Percentiles rank a stretch among this genome's conserved stretches.
phyloP scores from a whole-genome alignment of 2,797 vertebrate species.

The Typhlichthys eigenmanni region DNA sequence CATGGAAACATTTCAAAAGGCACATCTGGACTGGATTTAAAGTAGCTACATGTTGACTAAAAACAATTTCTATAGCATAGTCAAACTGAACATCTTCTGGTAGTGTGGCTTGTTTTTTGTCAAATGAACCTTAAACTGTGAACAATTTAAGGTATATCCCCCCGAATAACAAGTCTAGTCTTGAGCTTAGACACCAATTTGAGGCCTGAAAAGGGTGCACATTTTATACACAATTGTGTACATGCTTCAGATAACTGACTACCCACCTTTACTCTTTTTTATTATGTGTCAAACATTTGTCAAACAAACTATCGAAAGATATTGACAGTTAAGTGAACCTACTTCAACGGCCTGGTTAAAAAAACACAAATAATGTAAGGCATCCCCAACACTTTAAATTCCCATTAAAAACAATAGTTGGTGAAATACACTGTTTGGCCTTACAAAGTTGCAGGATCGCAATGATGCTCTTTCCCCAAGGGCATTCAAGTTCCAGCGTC shows the following conservation, averaged over 20 bases:
- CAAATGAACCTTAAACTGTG: slow-evolving; percentile 51
- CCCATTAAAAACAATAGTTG: slow-evolving; percentile 19
- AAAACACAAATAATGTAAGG: slow-evolving; percentile 1
- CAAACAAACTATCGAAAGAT: neutral
- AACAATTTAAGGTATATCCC: slow-evolving; percentile 40
- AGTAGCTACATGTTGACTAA: slow-evolving; percentile 62
- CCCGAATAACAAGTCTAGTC: slow-evolving; percentile 54
- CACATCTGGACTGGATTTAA: slow-evolving; percentile 70
- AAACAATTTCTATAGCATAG: slow-evolving; percentile 39
- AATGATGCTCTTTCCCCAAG: slow-evolving; percentile 71
- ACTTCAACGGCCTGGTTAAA: neutral
- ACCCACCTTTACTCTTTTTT: neutral
- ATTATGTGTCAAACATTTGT: neutral
- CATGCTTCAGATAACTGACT: neutral
- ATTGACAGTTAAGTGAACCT: neutral
- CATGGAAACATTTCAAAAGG: slow-evolving; percentile 64
- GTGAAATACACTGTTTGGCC: slow-evolving; percentile 44
- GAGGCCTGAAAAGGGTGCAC: slow-evolving; percentile 26
- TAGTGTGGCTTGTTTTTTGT: slow-evolving; percentile 37
- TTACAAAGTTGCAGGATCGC: slow-evolving; percentile 64
- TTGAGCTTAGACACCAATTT: slow-evolving; percentile 37
- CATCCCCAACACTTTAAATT: slow-evolving; percentile 20
- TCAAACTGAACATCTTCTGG: slow-evolving; percentile 36
- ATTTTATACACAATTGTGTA: neutral
- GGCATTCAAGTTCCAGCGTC: slow-evolving; percentile 80